phyloP scores from a whole-genome alignment of 2,113 vertebrate species.

The Gymnocephalus cernua region DNA sequence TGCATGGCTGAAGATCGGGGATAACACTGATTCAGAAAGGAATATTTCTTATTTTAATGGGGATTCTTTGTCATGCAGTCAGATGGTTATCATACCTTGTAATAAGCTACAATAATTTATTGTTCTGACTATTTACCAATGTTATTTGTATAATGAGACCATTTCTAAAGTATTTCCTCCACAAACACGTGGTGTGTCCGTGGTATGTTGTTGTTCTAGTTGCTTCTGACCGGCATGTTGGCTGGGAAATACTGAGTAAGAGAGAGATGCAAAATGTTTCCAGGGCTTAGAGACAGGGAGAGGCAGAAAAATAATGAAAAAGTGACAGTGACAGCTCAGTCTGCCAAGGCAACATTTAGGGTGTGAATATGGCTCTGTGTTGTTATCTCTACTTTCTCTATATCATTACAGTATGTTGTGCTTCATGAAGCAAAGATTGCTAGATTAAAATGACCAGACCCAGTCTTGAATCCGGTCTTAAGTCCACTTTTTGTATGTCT shows the following conservation, averaged over 20 bases:
- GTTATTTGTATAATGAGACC: slow-evolving; percentile 22
- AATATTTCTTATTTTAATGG: slow-evolving; percentile 23
- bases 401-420: slow-evolving; percentile 5
- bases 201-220: not conserved
- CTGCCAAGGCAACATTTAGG: not conserved
- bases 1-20: slow-evolving; percentile 24
- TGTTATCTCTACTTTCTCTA: not conserved
- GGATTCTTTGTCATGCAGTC: slow-evolving; percentile 27
- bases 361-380: not conserved
- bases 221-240: slow-evolving; percentile 1
- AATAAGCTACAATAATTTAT: slow-evolving; percentile 22
- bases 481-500: too few species aligned
- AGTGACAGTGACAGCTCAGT: not conserved
- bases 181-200: not conserved
- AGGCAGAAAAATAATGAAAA: slow-evolving; percentile 9
- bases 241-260: slow-evolving; percentile 6
- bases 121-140: slow-evolving; percentile 18
- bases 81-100: slow-evolving; percentile 8
- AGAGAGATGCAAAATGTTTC: not conserved
- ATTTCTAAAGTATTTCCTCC: slow-evolving; percentile 2
- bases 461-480: too few species aligned
- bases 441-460: not conserved
- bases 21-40: slow-evolving; percentile 15
- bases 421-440: not conserved
- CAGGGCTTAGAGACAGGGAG: not conserved